phyloP scores from a whole-genome alignment of 2,888 invertebrate species.

The Diaphora mendica region DNA sequence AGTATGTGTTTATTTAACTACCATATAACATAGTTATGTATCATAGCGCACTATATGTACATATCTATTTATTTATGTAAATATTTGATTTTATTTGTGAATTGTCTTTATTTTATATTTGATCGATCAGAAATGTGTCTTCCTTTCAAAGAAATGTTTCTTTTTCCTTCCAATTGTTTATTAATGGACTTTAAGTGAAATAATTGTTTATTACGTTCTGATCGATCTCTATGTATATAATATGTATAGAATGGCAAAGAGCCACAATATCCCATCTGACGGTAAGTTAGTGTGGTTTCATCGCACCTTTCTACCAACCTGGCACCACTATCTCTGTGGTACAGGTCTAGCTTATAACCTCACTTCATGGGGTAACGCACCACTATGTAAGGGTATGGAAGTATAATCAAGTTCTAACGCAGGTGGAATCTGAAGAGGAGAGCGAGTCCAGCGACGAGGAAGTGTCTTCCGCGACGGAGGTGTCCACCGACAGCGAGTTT shows the following conservation, averaged over 20 bases:
- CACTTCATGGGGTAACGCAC: slow-evolving; percentile 18
- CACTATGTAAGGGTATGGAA: slow-evolving; percentile 14
- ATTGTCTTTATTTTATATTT: slow-evolving; percentile 39
- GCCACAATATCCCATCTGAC: slow-evolving; percentile 49
- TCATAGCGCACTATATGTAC: slow-evolving; percentile 45
- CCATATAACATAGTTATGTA: slow-evolving; percentile 45
- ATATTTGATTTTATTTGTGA: slow-evolving; percentile 52
- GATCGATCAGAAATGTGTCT: slow-evolving; percentile 28
- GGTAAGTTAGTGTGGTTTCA: slow-evolving; percentile 76
- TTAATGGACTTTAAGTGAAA: neutral
- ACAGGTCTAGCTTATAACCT: slow-evolving; percentile 23
- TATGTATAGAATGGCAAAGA: slow-evolving; percentile 34
- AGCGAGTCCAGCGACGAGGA: slow-evolving; percentile 90
- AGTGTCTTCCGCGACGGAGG: slow-evolving; percentile 95
- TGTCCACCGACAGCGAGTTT: slow-evolving; percentile 97
- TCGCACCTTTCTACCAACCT: slow-evolving; percentile 50
- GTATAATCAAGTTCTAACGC: slow-evolving; percentile 46
- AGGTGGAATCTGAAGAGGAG: slow-evolving; percentile 83
- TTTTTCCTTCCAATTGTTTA: neutral
- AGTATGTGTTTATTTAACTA: slow-evolving; percentile 42
- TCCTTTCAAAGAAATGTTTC: neutral
- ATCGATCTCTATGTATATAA: slow-evolving; percentile 40
- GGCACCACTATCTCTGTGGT: slow-evolving; percentile 20
- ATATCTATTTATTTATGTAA: slow-evolving; percentile 55
- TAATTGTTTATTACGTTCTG: slow-evolving; percentile 14